A percentile compares a stretch with the other conserved stretches of the same genome.
These are phyloP conservation scores for Anolis apletophallus DNA, from an alignment of 2,797 vertebrate genomes.

Conservation along the genomic window DNA sequence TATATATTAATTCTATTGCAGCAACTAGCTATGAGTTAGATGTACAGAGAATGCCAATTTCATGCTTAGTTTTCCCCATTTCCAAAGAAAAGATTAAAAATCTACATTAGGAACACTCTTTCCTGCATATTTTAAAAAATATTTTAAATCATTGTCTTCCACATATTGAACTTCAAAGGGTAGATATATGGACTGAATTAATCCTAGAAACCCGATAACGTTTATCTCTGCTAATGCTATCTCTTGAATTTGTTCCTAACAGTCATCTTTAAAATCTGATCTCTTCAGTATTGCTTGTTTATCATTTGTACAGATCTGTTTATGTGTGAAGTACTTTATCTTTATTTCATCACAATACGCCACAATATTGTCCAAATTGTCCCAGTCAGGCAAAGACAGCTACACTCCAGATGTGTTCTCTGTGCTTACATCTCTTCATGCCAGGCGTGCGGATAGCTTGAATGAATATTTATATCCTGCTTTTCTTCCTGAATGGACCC, in stretches of 20 bases:
- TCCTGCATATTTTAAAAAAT: background rate
- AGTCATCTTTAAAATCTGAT: constrained; percentile 7
- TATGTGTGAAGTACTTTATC: constrained; percentile 18
- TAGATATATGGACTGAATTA: constrained; percentile 9
- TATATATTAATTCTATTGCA: background rate
- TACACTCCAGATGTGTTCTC: background rate
- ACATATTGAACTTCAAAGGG: constrained; percentile 20
- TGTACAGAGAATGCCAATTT: background rate
- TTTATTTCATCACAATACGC: constrained; percentile 22
- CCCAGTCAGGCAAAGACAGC: background rate
- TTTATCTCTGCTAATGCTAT: constrained; percentile 18
- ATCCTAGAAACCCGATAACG: constrained; percentile 16
- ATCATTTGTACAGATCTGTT: constrained; percentile 16
- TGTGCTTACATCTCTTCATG: background rate
- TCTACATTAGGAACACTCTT: background rate
- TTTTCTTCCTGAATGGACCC: background rate
- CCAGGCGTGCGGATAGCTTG: too few relatives aligned
- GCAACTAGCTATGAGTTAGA: background rate
- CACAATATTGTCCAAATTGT: constrained; percentile 1
- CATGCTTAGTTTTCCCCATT: background rate
- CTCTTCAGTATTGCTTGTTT: background rate
- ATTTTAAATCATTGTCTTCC: constrained; percentile 25
- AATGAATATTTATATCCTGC: background rate
- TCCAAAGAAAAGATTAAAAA: constrained; percentile 18
- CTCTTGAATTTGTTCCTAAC: constrained; percentile 13